Base-by-base conservation (phyloP, 1,140 invertebrate genomes). In the Polypedilum vanderplanki region DNA sequence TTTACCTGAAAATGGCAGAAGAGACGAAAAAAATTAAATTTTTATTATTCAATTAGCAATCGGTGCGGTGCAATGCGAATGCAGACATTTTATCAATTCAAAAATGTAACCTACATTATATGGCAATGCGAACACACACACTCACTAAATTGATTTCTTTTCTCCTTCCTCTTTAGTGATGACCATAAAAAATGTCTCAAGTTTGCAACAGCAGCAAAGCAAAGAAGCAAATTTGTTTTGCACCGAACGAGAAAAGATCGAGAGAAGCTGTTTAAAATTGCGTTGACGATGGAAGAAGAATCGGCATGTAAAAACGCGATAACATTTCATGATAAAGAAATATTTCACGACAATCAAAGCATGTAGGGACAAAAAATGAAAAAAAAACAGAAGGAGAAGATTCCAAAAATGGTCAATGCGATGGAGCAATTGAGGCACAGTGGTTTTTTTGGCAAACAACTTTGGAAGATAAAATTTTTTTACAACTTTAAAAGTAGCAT, bases 261-360 rank as follows among this genome's bases (percentile, higher is more conserved):
- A 33, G 24, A 33, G 24, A 33, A 12, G n/a, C 46, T 57, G 46
- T 57, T n/a, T 57, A 57, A 57, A 57, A 12, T 57, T 57, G 46
- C 46, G 46, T 57, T 12, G n/a, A 57, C 46, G 46, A 57, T 57
- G 46, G 46, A 57, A 57, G n/a, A 57, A 57, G n/a, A 57, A 57
- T 57, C 46, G 46, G 46, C 46, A 57, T 57, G 46, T 57, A 57
- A 57, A n/a, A 57, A 57, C 46, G 46, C 46, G 46, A 57, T 57
- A 57, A 57, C 46, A 57, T 57, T 57, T 57, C 46, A 57, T 57
- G 46, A 57, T 57, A 57, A 57, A 57, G 46, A 57, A 57, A 57
- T 57, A 57, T 57, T 57, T 57, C 46, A 57, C 46, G 46, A 57
- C 46, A 57, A 57, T 57, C 46, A 57, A 57, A 12, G 46, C 46